phyloP scores from a whole-genome alignment of 2,797 vertebrate genomes.

The Sebastes minor region DNA sequence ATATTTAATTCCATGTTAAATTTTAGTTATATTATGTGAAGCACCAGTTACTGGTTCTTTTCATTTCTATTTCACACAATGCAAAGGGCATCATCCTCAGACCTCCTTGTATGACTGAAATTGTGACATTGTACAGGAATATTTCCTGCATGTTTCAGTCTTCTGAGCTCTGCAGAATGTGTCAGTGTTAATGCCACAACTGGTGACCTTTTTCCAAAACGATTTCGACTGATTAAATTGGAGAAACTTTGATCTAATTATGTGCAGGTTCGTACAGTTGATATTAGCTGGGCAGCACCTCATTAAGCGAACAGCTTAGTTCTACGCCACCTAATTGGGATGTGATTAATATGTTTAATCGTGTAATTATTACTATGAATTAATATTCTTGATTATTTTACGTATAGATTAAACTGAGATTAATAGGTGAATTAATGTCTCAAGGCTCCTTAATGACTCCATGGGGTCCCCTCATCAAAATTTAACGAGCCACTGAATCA shows the following conservation, averaged over 20 bases:
- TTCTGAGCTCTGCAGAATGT: background rate
- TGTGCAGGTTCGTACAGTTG: background rate
- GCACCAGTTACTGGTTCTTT: background rate
- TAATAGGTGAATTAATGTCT: slow-evolving; percentile 67
- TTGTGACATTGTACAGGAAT: background rate
- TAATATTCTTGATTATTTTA: slow-evolving; percentile 63
- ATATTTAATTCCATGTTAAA: background rate
- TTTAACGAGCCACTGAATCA: slow-evolving; percentile 76
- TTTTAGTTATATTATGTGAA: background rate
- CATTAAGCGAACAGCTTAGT: slow-evolving; percentile 38
- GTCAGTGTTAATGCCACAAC: background rate
- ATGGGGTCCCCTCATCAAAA: slow-evolving; percentile 63
- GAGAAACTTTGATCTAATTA: slow-evolving; percentile 40
- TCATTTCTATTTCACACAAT: background rate
- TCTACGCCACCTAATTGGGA: slow-evolving; percentile 51
- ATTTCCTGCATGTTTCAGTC: background rate
- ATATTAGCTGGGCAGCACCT: slow-evolving; percentile 28
- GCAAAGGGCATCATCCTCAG: background rate
- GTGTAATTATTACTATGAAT: slow-evolving; percentile 57
- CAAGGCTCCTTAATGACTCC: slow-evolving; percentile 61
- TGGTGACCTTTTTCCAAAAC: slow-evolving; percentile 24
- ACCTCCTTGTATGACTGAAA: background rate
- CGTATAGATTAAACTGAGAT: slow-evolving; percentile 61
- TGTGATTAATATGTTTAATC: slow-evolving; percentile 64
- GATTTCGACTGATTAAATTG: slow-evolving; percentile 14